A percentile compares a stretch with the other conserved stretches of the same genome.
Conservation (phyloP, 2,113 vertebrate genomes). For the Manacus vitellinus region DNA sequence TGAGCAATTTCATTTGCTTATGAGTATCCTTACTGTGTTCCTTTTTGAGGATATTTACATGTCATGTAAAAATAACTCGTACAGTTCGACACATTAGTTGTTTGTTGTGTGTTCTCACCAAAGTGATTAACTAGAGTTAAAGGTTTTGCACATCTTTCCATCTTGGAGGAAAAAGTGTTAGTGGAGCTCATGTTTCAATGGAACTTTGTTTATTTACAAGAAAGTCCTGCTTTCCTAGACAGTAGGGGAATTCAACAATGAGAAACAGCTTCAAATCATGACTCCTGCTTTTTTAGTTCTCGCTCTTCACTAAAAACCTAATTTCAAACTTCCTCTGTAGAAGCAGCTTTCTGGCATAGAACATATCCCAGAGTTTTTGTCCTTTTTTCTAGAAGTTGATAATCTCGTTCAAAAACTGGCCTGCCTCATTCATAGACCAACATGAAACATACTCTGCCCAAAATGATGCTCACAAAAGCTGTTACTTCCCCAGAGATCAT, state of each 20-base stretch:
- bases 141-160: not conserved
- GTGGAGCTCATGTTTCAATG: not conserved
- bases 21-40: not conserved
- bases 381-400: not conserved
- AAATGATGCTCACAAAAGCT: not conserved
- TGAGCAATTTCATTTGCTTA: not conserved
- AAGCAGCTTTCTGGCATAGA: not conserved
- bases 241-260: not conserved
- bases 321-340: not conserved
- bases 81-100: not conserved
- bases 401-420: not conserved
- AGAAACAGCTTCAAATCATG: not conserved
- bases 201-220: not conserved
- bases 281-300: not conserved
- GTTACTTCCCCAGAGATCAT: not conserved
- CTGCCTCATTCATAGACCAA: not conserved
- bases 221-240: not conserved
- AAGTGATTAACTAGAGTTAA: not conserved
- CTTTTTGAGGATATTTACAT: not conserved
- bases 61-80: not conserved
- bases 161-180: not conserved
- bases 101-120: not conserved
- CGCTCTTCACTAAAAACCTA: not conserved
- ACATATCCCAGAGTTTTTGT: not conserved
- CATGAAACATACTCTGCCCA: not conserved